Evolutionary conservation across 1,140 invertebrate species (phyloP).

Genomic region (Trichonephila clavipes): DNA sequence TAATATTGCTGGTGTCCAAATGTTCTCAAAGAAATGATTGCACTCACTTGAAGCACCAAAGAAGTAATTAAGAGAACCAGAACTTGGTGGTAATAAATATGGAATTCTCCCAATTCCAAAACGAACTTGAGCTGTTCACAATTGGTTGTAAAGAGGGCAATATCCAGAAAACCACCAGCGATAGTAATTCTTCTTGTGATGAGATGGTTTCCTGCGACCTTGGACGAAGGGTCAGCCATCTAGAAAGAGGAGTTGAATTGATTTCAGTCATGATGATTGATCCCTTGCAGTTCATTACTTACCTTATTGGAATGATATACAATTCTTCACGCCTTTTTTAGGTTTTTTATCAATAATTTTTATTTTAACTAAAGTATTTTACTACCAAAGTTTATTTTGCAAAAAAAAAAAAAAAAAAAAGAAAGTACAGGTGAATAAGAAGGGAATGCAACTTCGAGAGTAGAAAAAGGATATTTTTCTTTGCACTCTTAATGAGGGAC

Average conservation of each 20-base stretch:
- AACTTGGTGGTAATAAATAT: conserved; percentile 65
- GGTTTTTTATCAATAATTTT: no score
- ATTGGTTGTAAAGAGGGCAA: conserved; percentile 76
- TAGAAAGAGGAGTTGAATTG: not conserved
- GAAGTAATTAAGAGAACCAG: conserved; percentile 70
- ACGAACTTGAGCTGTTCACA: conserved; percentile 77
- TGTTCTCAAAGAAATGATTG: not conserved
- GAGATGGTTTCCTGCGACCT: conserved; percentile 19
- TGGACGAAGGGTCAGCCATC: not conserved
- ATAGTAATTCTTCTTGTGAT: conserved; percentile 74
- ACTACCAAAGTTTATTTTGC: no score
- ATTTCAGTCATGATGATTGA: not conserved
- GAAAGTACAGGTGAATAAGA: no score
- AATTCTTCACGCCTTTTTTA: no score
- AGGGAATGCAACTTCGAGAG: no score
- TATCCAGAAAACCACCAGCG: conserved; percentile 77
- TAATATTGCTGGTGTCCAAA: no score
- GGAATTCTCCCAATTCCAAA: conserved; percentile 71
- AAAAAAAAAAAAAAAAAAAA: no score
- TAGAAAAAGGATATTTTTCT: no score
- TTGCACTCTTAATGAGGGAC: no score
- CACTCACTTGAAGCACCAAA: conserved; percentile 68
- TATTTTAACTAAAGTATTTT: no score
- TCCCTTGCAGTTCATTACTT: no score
- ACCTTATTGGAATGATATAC: no score